These are phyloP conservation scores for Phaonia tiefii DNA, from an alignment of 2,888 invertebrate genomes.

Conservation along the genomic window DNA sequence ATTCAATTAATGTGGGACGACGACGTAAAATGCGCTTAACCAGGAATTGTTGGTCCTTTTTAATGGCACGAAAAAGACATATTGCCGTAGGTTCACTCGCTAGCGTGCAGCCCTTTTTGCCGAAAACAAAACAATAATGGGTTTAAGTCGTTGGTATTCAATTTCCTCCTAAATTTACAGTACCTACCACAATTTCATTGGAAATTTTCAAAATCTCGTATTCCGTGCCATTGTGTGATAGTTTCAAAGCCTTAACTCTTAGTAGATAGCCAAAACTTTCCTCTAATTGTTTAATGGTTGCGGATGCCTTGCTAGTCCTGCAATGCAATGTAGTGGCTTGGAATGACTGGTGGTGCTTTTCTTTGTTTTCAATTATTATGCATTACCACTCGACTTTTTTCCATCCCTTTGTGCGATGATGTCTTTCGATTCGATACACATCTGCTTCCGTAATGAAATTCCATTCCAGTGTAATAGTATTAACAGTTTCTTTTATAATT, in stretches of 20 bases:
- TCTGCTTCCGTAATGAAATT: slow-evolving; percentile 71
- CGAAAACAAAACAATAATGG: neutral
- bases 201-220: slow-evolving; percentile 73
- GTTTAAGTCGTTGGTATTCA: neutral
- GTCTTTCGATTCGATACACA: slow-evolving; percentile 77
- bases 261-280: slow-evolving; percentile 78
- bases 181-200: slow-evolving; percentile 74
- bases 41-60: slow-evolving; percentile 78
- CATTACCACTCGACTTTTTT: slow-evolving; percentile 75
- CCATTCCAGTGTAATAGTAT: slow-evolving; percentile 76
- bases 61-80: slow-evolving; percentile 77
- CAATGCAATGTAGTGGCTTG: neutral
- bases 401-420: slow-evolving; percentile 75
- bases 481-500: slow-evolving; percentile 74
- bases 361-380: slow-evolving; percentile 36
- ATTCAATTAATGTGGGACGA: slow-evolving; percentile 76
- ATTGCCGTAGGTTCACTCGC: slow-evolving; percentile 75
- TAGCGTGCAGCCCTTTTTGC: slow-evolving; percentile 76
- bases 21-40: slow-evolving; percentile 77
- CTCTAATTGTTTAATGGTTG: slow-evolving; percentile 73
- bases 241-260: slow-evolving; percentile 75
- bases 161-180: neutral
- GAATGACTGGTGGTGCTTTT: neutral
- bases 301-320: slow-evolving; percentile 70
- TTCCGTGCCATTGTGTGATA: slow-evolving; percentile 61